Evolutionary conservation across 1,140 invertebrate genomes (phyloP), one percentile per base, ranked within the genome.

Genomic region (Anadara kagoshimensis): DNA sequence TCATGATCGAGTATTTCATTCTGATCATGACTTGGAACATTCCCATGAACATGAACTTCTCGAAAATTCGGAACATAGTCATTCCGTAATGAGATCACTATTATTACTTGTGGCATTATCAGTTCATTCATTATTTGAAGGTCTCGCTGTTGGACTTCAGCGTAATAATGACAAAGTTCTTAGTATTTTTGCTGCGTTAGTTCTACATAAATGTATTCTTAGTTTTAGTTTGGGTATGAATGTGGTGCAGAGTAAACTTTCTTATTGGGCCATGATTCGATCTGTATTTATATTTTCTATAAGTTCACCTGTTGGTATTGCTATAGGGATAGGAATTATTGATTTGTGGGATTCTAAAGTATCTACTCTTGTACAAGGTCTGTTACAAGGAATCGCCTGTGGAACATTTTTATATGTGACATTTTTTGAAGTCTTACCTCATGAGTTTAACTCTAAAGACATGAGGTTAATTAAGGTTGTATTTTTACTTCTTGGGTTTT

Each of bases 361-460:
- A 5, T 88, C 90, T 0, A 78, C 84, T 29, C 64, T 92, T 14
- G 78, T 90, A 11, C 91, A 90, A 83, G 91, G 91, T 5, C 80
- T 91, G 59, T 83, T 93, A 18, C 91, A 92, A 80, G 92, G 91
- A 20, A 79, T 97, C 44, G 95, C 96, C n/a, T 95, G 94, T 53
- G 97, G 97, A 53, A 97, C 96, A 1, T 93, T 98, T 56, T 89
- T 98, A 0, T 98, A 97, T 88, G 95, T 98, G 51, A 96, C 95
- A 0, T 95, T 97, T 44, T 95, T 96, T 85, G 97, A 98, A 91
- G 94, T 98, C 26, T 89, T 98, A 26, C 96, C 90, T 12, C 85
- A 90, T 72, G 90, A 91, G 66, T 82, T 91, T 22, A 86, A 83
- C 61, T 67, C 63, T 26, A 44, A 70, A n/a, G 80, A 83, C 24